A percentile compares a stretch with the other conserved stretches of the same genome.
Evolutionary conservation across 2,888 invertebrate species (phyloP).

Genomic region (Drosophila pullipes): DNA sequence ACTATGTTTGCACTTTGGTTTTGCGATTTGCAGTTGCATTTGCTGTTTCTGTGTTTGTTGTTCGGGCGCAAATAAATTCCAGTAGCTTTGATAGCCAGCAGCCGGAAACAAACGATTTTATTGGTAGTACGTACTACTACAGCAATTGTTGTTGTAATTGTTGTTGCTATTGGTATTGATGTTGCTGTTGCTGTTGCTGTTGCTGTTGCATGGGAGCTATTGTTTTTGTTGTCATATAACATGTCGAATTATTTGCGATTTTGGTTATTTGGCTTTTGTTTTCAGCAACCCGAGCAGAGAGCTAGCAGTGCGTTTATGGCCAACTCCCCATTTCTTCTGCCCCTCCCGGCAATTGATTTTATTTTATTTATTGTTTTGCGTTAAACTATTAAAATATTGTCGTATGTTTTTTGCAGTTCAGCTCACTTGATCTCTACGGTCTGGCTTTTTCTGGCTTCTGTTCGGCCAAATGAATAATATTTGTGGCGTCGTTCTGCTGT

Average conservation of each 20-base stretch:
- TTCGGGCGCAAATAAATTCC: slow-evolving; percentile 72
- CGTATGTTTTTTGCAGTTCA: slow-evolving; percentile 57
- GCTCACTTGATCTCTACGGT: slow-evolving; percentile 42
- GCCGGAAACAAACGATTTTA: slow-evolving; percentile 80
- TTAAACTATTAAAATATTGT: slow-evolving; percentile 82
- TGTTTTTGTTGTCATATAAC: slow-evolving; percentile 65
- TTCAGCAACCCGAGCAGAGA: slow-evolving; percentile 21
- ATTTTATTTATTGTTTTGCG: slow-evolving; percentile 82
- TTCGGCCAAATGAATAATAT: slow-evolving; percentile 58
- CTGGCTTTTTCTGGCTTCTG: slow-evolving; percentile 24
- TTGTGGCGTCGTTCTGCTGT: slow-evolving; percentile 79
- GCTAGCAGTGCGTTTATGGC: slow-evolving; percentile 43
- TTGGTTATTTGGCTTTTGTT: slow-evolving; percentile 76
- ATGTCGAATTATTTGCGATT: slow-evolving; percentile 81
- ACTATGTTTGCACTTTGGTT: slow-evolving; percentile 80
- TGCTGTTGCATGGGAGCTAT: slow-evolving; percentile 51
- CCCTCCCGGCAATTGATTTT: slow-evolving; percentile 73
- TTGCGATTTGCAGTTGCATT: slow-evolving; percentile 75
- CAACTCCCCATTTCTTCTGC: slow-evolving; percentile 43
- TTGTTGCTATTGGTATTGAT: slow-evolving; percentile 54
- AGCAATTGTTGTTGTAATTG: slow-evolving; percentile 63
- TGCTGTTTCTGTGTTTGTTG: slow-evolving; percentile 63
- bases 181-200: slow-evolving; percentile 51
- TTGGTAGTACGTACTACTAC: slow-evolving; percentile 65
- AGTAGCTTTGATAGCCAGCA: slow-evolving; percentile 70